Evolutionary conservation across 2,113 vertebrate genomes (phyloP), one percentile per base, ranked within the genome.

Genomic region (Gallinago jamesoni): DNA sequence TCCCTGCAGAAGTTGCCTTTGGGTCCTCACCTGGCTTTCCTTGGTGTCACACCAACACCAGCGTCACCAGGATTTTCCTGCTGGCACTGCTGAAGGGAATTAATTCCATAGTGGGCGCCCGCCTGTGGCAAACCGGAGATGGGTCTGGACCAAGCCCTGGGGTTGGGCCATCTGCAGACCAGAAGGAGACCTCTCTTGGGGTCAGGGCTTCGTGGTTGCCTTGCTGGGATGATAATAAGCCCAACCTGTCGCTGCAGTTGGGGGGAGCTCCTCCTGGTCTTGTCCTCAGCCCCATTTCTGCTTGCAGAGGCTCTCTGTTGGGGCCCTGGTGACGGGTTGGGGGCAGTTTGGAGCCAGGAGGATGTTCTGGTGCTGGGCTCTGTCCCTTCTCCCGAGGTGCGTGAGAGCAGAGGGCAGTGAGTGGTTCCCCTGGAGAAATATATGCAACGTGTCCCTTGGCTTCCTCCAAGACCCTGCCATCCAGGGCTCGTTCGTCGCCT

Each of bases 371-470:
- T 13, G 68, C 72, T 53, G 0, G 1, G 37, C 56, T 56, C 62
- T 68, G 53, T 76, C 17, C 72, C 73, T 43, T 14, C 33, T 52
- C 35, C 14, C 8, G 13, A 64, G 76, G 31, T 4, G 50, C 20
- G 62, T 9, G 72, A 41, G 82, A 4, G 7, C 18, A 3, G 21
- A 59, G 60, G 79, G 80, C 20, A 92, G 79, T 3, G 5, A 24
- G 35, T 2, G 55, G 52, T 14, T 47, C 13, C 43, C 84, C 84
- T 75, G 78, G 53, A 93, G 79, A 94, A 93, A 96, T 74, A 78
- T 33, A 81, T 87, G 93, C 95, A 95, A 76, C 63, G 21, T 22
- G 43, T 80, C 95, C 86, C 92, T 79, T 53, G 85, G 90, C 93
- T 93, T 93, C 73, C 75, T 62, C 91, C 73, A 13, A 63, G 88